Percentiles rank a stretch among this genome's conserved stretches.
These are phyloP conservation scores for Danio kyathit DNA, from an alignment of 2,797 vertebrate genomes.

Conservation along the genomic window DNA sequence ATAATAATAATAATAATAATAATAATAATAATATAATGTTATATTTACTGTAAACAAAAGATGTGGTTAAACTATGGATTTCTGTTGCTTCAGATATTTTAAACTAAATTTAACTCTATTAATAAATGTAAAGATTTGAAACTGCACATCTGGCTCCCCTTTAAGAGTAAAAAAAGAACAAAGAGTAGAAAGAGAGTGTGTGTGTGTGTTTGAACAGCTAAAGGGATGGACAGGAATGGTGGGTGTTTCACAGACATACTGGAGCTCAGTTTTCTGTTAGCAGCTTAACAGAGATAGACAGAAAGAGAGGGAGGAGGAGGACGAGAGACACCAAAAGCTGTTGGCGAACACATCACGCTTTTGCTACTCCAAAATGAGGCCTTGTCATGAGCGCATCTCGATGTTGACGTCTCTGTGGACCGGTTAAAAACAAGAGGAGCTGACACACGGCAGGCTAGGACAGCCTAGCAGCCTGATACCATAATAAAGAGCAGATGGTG, in stretches of 20 bases:
- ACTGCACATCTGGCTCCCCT: slow-evolving; percentile 62
- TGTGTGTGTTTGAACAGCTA: slow-evolving; percentile 23
- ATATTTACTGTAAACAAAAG: background rate
- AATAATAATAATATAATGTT: background rate
- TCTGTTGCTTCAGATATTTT: background rate
- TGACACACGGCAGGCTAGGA: slow-evolving; percentile 20
- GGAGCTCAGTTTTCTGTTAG: slow-evolving; percentile 34
- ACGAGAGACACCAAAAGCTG: slow-evolving; percentile 20
- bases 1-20: background rate
- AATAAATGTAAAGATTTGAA: slow-evolving; percentile 46
- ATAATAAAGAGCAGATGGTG: slow-evolving; percentile 48
- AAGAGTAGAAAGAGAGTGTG: background rate
- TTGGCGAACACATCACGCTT: slow-evolving; percentile 14
- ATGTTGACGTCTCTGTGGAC: slow-evolving; percentile 22
- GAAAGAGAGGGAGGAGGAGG: slow-evolving; percentile 5
- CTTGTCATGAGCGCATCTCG: slow-evolving; percentile 14
- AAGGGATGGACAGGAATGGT: slow-evolving; percentile 10
- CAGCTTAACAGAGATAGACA: slow-evolving; percentile 21
- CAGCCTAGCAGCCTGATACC: background rate
- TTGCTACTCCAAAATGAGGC: slow-evolving; percentile 26
- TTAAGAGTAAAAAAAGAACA: slow-evolving; percentile 28
- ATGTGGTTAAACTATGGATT: background rate
- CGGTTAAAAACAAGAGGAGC: slow-evolving; percentile 4
- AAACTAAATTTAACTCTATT: slow-evolving; percentile 12
- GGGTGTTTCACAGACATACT: slow-evolving; percentile 42